Base-by-base conservation (phyloP, 2,888 invertebrate species). In the Geophilus truncorum region DNA sequence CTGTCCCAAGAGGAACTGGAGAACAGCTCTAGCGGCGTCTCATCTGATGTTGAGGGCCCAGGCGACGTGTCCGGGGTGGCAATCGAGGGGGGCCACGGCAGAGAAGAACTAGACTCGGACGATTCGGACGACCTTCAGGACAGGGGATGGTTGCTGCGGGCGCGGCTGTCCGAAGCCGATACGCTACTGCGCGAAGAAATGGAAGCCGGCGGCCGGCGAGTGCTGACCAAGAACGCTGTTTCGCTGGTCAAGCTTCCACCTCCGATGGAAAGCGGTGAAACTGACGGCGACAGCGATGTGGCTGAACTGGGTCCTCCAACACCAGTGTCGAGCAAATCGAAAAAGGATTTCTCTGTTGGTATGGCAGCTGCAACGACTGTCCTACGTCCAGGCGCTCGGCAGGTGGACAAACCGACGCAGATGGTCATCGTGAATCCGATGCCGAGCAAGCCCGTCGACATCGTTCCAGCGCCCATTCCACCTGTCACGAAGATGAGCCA, bases 211-310 rank as follows among this genome's bases (percentile, higher is more conserved):
- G 79, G 79, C 28, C 79, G 82, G n/a, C 18, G 82, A 12, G 86
- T 89, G 80, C 86, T 91, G 5, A 91, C 91, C 15, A 89, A 92
- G 82, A 91, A 91, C 83, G 93, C 93, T 7, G 93, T 92, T 36
- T 92, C 93, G 79, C 88, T 94, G 82, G 93, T 93, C 12, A 93
- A 93, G 86, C 88, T 95, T 80, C 94, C 94, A 78, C 94, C 94
- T 12, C 94, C 95, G 18, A 89, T 92, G 82, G 92, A 93, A 85
- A 90, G 90, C 45, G 82, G 85, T 82, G 83, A 85, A 84, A 81
- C 84, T 81, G 91, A 92, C 82, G 90, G 92, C 81, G 93, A 94
- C 86, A 85, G 83, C 25, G 86, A 84, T 80, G 78, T 84, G 62
- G 83, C 84, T 77, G 83, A 83, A 36, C 83, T 78, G 34, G 78